A percentile compares a stretch with the other conserved stretches of the same genome.
Conservation (phyloP, 2,888 invertebrate genomes). For the Ametastegia equiseti region DNA sequence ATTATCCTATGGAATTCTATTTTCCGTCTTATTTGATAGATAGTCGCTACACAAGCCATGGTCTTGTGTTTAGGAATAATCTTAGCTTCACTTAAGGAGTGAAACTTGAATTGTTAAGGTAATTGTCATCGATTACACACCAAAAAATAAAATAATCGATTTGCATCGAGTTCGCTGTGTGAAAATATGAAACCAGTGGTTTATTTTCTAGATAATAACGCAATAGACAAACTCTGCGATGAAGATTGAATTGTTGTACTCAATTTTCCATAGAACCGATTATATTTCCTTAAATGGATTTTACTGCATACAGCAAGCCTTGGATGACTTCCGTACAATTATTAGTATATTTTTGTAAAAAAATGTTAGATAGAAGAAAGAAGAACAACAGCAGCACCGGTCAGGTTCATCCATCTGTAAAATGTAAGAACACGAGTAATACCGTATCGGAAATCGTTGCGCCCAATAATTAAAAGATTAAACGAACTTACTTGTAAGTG, state of each 20-base stretch:
- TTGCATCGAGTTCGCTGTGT: not conserved
- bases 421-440: not conserved
- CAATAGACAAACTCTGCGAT: too few species aligned
- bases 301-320: not conserved
- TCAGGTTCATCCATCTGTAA: conserved; percentile 18
- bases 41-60: not conserved
- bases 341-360: not conserved
- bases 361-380: not conserved
- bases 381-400: not conserved
- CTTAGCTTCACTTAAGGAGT: too few species aligned
- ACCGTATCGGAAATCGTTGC: not conserved
- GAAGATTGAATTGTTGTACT: too few species aligned
- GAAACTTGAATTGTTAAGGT: too few species aligned
- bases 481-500: too few species aligned
- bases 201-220: too few species aligned
- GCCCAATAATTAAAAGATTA: conserved; percentile 9
- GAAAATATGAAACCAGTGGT: too few species aligned
- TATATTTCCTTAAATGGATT: not conserved
- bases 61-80: not conserved
- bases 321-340: not conserved
- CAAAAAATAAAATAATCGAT: not conserved
- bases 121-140: too few species aligned
- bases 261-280: too few species aligned
- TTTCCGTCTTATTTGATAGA: not conserved
- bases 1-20: not conserved